Evolutionary conservation across 37 sponge, comb jelly and placozoan genomes (phyloP).

Genomic region (Cliona cf. orientalis): DNA sequence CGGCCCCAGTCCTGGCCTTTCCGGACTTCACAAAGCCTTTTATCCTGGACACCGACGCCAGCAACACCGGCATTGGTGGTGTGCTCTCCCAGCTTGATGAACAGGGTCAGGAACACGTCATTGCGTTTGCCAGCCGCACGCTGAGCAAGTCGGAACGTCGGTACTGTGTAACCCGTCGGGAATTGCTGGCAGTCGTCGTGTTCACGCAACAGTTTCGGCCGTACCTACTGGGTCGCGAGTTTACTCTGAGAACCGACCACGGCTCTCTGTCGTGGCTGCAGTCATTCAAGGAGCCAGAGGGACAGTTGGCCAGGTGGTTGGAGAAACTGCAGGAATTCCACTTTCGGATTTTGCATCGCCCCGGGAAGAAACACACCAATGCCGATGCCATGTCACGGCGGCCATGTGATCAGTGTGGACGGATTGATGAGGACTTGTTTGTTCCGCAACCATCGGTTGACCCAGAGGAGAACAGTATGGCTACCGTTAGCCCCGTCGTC

Average conservation of each 20-base stretch:
- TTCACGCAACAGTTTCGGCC: too few species aligned
- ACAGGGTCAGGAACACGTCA: constrained; percentile 31
- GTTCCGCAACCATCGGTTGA: background rate
- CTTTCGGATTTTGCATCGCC: constrained; percentile 41
- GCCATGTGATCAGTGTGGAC: constrained; percentile 27
- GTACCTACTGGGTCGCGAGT: constrained; percentile 42
- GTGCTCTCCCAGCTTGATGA: constrained; percentile 35
- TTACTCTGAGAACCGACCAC: constrained; percentile 34
- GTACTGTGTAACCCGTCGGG: too few species aligned
- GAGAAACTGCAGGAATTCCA: constrained; percentile 20
- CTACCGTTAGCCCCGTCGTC: too few species aligned
- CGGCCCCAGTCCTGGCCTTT: constrained; percentile 32
- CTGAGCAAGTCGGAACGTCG: too few species aligned
- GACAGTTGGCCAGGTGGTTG: constrained; percentile 46
- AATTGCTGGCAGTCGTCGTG: too few species aligned
- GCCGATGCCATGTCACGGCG: constrained; percentile 24
- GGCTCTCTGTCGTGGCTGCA: constrained; percentile 23
- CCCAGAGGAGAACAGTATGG: too few species aligned
- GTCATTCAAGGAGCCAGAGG: constrained; percentile 49
- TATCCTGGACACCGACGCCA: constrained; percentile 56
- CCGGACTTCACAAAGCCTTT: constrained; percentile 25
- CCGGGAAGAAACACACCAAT: constrained; percentile 33
- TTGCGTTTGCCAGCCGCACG: too few species aligned
- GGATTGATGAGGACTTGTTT: background rate
- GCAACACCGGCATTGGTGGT: constrained; percentile 43